Percentiles rank a stretch among this genome's conserved stretches.
Evolutionary conservation across 2,888 invertebrate genomes (phyloP).

Genomic region (Hoplodrina ambigua): DNA sequence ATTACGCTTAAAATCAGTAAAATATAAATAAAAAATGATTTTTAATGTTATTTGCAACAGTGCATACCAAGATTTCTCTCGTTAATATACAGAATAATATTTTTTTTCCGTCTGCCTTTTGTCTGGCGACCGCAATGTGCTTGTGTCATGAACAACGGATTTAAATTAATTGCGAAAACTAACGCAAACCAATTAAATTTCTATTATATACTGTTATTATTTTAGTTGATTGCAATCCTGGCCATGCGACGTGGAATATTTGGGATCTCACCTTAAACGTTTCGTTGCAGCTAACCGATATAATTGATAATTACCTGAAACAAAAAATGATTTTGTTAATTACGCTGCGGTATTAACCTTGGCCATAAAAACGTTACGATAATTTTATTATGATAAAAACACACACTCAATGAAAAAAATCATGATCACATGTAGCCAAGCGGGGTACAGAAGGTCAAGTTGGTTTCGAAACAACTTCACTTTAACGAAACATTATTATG

Average conservation of each 20-base stretch:
- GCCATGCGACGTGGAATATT: conserved; percentile 21
- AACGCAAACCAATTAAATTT: conserved; percentile 24
- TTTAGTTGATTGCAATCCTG: conserved; percentile 35
- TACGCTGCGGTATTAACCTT: conserved; percentile 60
- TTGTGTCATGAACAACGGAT: conserved; percentile 30
- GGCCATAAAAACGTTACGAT: conserved; percentile 55
- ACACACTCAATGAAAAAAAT: conserved; percentile 70
- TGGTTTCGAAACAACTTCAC: conserved; percentile 80
- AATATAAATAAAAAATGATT: background rate
- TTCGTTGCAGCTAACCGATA: conserved; percentile 64
- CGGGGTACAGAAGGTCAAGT: conserved; percentile 80
- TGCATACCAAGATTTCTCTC: conserved; percentile 41
- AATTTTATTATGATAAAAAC: conserved; percentile 57
- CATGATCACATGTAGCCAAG: conserved; percentile 71
- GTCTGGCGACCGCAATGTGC: conserved; percentile 28
- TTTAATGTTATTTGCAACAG: conserved; percentile 24
- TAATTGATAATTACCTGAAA: conserved; percentile 82
- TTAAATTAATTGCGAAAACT: conserved; percentile 28
- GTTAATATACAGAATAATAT: conserved; percentile 2
- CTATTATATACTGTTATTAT: conserved; percentile 11
- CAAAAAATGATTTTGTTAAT: conserved; percentile 70
- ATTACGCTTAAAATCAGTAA: conserved; percentile 3
- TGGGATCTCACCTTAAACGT: conserved; percentile 79
- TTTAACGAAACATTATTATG: conserved; percentile 79
- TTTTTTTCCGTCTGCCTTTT: conserved; percentile 7